Evolutionary conservation across 2,888 invertebrate genomes (phyloP), one percentile per base, ranked within the genome.

Genomic region (Harpalus rufipes): DNA sequence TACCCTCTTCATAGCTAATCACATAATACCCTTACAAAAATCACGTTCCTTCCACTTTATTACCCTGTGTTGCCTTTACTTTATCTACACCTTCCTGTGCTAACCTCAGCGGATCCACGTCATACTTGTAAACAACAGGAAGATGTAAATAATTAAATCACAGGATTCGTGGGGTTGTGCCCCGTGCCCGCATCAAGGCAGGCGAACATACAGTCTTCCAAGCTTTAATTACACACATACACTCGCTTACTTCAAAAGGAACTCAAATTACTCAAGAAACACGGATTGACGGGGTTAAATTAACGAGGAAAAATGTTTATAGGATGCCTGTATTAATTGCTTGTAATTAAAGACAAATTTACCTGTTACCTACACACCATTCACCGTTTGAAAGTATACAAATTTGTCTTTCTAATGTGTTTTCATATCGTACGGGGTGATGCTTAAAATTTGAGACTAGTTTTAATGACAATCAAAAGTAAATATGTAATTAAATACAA

Each of bases 121-220:
- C 72, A 44, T 74, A 74, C 72, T 44, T 74, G 72, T 41, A 44
- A 18, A 74, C 72, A 74, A 61, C 59, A 79, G 79, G 82, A 82
- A 82, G 82, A 82, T 14, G 32, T 65, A 72, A 72, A 65, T 82
- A 82, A 82, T 72, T 82, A 72, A 82, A 82, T 82, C 72, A 68
- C 56, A 32, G 56, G 68, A 82, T 82, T 56, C 58, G 25, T 32
- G 12, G 12, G 65, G 65, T 32, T 32, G 32, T 32, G 32, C 32
- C 32, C 32, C 81, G 39, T 63, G 81, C 68, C 68, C 68, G 68
- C 68, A 68, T 68, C 4, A 32, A 63, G 63, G 21, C 32, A 8
- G 18, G 21, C 32, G 18, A 18, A 61, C n/a, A 61, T 61, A 61
- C 44, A 51, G 44, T 51, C 44, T 51, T 51, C 44, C 44, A 51